Evolutionary conservation across 2,113 vertebrate genomes (phyloP).

Genomic region (Tympanuchus pallidicinctus): DNA sequence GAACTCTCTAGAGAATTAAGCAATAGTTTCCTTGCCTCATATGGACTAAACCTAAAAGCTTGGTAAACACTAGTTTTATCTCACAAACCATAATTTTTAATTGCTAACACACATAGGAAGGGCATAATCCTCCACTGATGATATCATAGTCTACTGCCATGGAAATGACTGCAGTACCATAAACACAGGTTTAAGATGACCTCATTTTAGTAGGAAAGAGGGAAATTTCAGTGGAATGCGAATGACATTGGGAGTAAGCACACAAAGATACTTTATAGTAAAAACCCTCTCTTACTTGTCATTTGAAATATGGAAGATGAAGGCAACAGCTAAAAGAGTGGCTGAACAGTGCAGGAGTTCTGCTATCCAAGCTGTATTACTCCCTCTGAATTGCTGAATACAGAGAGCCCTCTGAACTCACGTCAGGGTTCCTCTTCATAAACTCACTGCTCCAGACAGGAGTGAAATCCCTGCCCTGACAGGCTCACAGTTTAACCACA

Average conservation of each 20-base stretch:
- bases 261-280: not conserved
- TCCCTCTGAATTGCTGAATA: not conserved
- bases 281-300: not conserved
- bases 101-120: conserved; percentile 65
- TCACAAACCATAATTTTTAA: conserved; percentile 75
- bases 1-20: conserved; percentile 70
- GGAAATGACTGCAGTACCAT: conserved; percentile 67
- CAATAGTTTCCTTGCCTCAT: conserved; percentile 70
- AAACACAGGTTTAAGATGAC: conserved; percentile 74
- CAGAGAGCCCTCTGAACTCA: not conserved
- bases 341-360: not conserved
- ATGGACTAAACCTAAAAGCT: conserved; percentile 63
- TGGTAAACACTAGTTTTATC: conserved; percentile 69
- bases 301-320: not conserved
- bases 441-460: not conserved
- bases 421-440: not conserved
- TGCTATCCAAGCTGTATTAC: not conserved
- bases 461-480: conserved; percentile 41
- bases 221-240: conserved; percentile 45
- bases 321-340: not conserved
- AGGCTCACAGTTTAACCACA: conserved; percentile 57
- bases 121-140: conserved; percentile 67
- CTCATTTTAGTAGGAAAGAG: conserved; percentile 63
- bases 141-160: conserved; percentile 78
- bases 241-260: conserved; percentile 42